phyloP scores from a whole-genome alignment of 2,797 vertebrate genomes.

The Rhyacichthys aspro region DNA sequence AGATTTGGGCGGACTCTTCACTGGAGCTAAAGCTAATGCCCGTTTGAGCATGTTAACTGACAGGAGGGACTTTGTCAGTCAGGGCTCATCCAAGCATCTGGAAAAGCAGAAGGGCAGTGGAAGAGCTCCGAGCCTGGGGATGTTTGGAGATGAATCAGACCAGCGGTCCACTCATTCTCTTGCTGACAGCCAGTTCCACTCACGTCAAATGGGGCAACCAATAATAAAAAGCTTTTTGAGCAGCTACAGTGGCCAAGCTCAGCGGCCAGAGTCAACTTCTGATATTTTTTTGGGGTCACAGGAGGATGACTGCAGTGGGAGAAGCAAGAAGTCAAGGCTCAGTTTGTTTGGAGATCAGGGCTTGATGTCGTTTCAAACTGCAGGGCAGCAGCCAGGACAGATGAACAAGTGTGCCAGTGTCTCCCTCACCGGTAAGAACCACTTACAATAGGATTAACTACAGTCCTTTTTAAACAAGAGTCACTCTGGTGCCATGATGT shows the following conservation, averaged over 20 bases:
- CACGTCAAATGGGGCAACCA: conserved; percentile 87
- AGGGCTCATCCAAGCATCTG: conserved; percentile 89
- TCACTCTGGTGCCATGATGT: too few relatives aligned
- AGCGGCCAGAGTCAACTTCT: conserved; percentile 74
- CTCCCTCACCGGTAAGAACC: conserved; percentile 86
- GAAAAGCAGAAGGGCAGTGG: conserved; percentile 88
- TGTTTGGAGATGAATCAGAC: conserved; percentile 85
- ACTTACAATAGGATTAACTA: conserved; percentile 18
- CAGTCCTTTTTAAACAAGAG: too few relatives aligned
- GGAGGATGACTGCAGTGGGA: conserved; percentile 81
- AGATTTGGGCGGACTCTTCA: conserved; percentile 92
- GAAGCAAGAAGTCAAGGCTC: conserved; percentile 87
- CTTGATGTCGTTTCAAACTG: conserved; percentile 89
- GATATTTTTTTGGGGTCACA: conserved; percentile 86
- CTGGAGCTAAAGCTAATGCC: conserved; percentile 86
- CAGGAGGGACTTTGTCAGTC: conserved; percentile 81
- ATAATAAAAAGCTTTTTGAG: conserved; percentile 85
- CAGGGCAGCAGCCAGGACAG: conserved; percentile 83
- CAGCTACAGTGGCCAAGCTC: conserved; percentile 88
- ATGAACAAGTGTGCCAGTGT: conserved; percentile 82
- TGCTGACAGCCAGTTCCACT: conserved; percentile 89
- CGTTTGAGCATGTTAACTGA: conserved; percentile 86
- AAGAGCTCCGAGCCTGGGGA: conserved; percentile 73
- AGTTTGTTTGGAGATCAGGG: conserved; percentile 93
- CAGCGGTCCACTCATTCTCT: conserved; percentile 89